Conservation (phyloP, 2,113 vertebrate genomes). For the Notarius quadriscutis region DNA sequence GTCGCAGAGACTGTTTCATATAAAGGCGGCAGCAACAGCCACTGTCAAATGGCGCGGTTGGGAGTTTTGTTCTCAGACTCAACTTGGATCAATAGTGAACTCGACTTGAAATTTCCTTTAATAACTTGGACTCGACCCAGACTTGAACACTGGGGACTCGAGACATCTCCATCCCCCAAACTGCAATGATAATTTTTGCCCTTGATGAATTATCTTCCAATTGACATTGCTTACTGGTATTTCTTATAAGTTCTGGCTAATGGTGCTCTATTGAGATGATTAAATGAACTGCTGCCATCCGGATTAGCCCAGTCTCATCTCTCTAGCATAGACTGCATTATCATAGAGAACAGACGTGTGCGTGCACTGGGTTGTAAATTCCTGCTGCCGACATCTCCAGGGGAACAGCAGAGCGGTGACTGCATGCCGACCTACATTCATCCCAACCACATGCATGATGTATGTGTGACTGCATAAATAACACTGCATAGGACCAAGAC, state of each 20-base stretch:
- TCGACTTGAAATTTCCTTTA: too few species aligned
- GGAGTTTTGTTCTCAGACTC: too few species aligned
- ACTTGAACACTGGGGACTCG: too few species aligned
- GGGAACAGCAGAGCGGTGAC: slow-evolving; percentile 68
- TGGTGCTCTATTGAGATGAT: slow-evolving; percentile 73
- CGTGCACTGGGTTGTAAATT: slow-evolving; percentile 73
- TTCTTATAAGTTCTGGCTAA: slow-evolving; percentile 72
- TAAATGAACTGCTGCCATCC: slow-evolving; percentile 70
- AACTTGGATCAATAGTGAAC: too few species aligned
- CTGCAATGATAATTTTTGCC: slow-evolving; percentile 66
- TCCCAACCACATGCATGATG: slow-evolving; percentile 55
- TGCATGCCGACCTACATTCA: slow-evolving; percentile 73
- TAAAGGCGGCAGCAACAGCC: too few species aligned
- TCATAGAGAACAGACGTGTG: slow-evolving; percentile 72
- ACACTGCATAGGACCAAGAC: slow-evolving; percentile 41
- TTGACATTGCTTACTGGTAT: slow-evolving; percentile 76
- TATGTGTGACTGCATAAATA: slow-evolving; percentile 46
- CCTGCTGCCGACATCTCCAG: slow-evolving; percentile 70
- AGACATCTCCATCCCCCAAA: slow-evolving; percentile 45
- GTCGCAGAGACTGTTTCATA: too few species aligned
- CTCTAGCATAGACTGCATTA: slow-evolving; percentile 67
- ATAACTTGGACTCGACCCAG: too few species aligned
- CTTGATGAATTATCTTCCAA: slow-evolving; percentile 74
- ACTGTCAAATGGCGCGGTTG: too few species aligned
- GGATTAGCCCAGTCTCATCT: slow-evolving; percentile 73